Evolutionary conservation across 2,888 invertebrate species (phyloP).

Genomic region (Megalurothrips usitatus): DNA sequence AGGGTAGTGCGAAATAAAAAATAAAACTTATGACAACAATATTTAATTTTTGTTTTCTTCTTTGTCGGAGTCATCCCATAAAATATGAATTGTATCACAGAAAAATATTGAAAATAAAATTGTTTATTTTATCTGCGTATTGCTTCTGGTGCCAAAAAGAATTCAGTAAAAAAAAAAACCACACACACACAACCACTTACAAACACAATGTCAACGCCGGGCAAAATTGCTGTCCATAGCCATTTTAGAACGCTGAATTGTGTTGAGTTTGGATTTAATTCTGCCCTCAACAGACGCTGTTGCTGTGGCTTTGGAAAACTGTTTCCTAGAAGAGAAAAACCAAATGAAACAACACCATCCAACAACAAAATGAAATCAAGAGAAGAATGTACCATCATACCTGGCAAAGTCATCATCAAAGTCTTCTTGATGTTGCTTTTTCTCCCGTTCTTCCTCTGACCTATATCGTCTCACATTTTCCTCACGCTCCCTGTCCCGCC

Average conservation of each 20-base stretch:
- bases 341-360: background rate
- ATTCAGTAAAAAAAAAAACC: background rate
- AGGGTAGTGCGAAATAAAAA: slow-evolving; percentile 33
- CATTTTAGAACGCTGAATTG: slow-evolving; percentile 74
- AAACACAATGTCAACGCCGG: slow-evolving; percentile 49
- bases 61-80: background rate
- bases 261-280: slow-evolving; percentile 82
- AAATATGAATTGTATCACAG: background rate
- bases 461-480: slow-evolving; percentile 37
- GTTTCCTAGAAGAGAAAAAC: slow-evolving; percentile 50
- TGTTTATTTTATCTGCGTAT: background rate
- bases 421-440: slow-evolving; percentile 35
- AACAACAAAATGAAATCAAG: slow-evolving; percentile 25
- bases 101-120: background rate
- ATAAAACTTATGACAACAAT: background rate
- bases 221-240: slow-evolving; percentile 86
- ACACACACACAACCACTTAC: background rate
- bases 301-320: slow-evolving; percentile 60
- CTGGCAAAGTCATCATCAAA: slow-evolving; percentile 39
- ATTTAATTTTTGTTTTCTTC: background rate
- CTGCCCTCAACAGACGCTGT: slow-evolving; percentile 73
- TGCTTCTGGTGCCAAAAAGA: background rate
- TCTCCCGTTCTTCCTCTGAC: slow-evolving; percentile 36
- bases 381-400: slow-evolving; percentile 33
- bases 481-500: slow-evolving; percentile 38